Evolutionary conservation across 2,888 invertebrate species (phyloP), one percentile per base, ranked within the genome.

Genomic region (Drosophila sordidapex): DNA sequence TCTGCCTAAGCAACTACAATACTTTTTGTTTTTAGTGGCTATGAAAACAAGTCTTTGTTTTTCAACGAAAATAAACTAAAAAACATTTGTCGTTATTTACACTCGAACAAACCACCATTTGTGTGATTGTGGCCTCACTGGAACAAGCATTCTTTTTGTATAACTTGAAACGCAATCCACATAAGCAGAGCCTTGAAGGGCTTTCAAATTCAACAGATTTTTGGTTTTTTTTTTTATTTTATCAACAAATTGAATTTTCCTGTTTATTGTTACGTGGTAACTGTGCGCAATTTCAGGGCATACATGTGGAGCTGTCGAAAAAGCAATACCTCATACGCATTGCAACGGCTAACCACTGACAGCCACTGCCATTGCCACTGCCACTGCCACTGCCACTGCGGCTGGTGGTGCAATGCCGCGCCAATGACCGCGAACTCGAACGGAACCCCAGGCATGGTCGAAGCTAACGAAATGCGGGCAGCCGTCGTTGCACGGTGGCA

Each of bases 181-280:
- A 27, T 27, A 54, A 10, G 11, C 13, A 29, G 21, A 21, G 38
- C 52, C 60, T 48, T 48, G 65, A 51, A n/a, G 36, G 21, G 40
- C 43, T 54, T 51, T 53, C 52, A 65, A 71, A 59, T 64, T 53
- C 25, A 57, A 57, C 40, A 60, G 59, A 73, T 69, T 78, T 70
- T 49, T 61, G 10, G 1, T 36, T 10, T 33, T n/a, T 31, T 2
- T 35, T n/a, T 36, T 4, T 11, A 2, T 65, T 62, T 76, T 75
- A 89, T 86, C 67, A 74, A 70, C 66, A 84, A 84, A 84, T 84
- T 87, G 84, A 83, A 81, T 83, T 89, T 68, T 71, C 68, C 25
- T 89, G 84, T 89, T 79, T 56, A 70, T 65, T 53, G 58, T 61
- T 63, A 49, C 52, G 27, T 40, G 46, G 57, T 49, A 33, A 57